Conservation (phyloP, 1,140 invertebrate genomes). For the Melitaea cinxia region DNA sequence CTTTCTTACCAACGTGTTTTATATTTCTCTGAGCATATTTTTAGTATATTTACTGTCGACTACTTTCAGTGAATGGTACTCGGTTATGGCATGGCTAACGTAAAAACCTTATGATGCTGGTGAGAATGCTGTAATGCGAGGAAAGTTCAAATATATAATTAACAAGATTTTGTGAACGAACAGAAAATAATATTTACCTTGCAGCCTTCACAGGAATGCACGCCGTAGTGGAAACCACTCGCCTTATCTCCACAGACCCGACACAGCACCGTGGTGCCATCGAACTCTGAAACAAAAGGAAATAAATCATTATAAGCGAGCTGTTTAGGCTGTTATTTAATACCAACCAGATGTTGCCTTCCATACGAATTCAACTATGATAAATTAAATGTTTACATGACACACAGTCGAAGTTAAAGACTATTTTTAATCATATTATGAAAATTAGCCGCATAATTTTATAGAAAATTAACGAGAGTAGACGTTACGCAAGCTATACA, state of each 20-base stretch:
- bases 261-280: slow-evolving; percentile 98
- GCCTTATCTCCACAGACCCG: slow-evolving; percentile 99
- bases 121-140: slow-evolving; percentile 24
- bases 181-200: slow-evolving; percentile 87
- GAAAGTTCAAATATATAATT: background rate
- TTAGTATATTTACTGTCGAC: background rate
- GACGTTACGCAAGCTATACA: slow-evolving; percentile 38
- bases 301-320: slow-evolving; percentile 3
- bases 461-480: slow-evolving; percentile 8
- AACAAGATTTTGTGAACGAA: background rate
- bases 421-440: background rate
- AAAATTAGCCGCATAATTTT: too few species aligned
- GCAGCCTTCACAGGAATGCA: slow-evolving; percentile 99
- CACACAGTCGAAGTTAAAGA: too few species aligned
- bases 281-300: slow-evolving; percentile 94
- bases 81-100: slow-evolving; percentile 1
- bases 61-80: slow-evolving; percentile 10
- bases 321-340: background rate
- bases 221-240: slow-evolving; percentile 99
- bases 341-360: too few species aligned
- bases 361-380: too few species aligned
- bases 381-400: too few species aligned
- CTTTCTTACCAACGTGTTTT: background rate
- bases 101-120: slow-evolving; percentile 4
- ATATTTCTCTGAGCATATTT: background rate